phyloP scores from a whole-genome alignment of 1,140 invertebrate species.

The Camponotus pennsylvanicus region DNA sequence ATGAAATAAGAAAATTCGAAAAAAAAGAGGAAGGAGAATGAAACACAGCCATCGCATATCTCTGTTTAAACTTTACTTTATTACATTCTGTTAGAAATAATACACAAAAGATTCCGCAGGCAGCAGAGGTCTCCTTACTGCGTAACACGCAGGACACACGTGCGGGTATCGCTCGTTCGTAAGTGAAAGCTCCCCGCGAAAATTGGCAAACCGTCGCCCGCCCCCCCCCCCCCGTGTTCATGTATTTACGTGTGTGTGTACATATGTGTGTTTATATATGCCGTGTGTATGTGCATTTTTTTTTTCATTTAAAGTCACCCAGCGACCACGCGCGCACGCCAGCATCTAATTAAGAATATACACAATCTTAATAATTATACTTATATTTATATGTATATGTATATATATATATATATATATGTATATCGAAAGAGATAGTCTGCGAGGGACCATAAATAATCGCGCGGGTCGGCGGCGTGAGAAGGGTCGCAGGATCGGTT shows the following conservation, averaged over 20 bases:
- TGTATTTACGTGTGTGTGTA: not conserved
- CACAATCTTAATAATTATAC: conserved; percentile 67
- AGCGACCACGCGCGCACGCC: conserved; percentile 47
- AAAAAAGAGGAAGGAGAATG: not conserved
- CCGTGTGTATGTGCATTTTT: conserved; percentile 20
- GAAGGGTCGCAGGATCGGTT: conserved; percentile 67
- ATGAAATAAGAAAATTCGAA: not conserved
- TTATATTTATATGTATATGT: conserved; percentile 56
- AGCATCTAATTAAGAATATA: conserved; percentile 57
- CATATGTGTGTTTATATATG: not conserved
- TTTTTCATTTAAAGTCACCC: conserved; percentile 8
- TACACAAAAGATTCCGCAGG: conserved; percentile 69
- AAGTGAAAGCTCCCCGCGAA: conserved; percentile 54
- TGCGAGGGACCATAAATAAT: conserved; percentile 66
- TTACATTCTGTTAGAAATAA: conserved; percentile 74
- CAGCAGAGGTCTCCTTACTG: conserved; percentile 61
- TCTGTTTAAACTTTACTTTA: conserved; percentile 69
- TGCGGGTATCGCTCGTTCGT: conserved; percentile 48
- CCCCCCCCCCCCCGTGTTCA: conserved; percentile 18
- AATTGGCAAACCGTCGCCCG: conserved; percentile 64
- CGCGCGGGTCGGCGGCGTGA: conserved; percentile 27
- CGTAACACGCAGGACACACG: conserved; percentile 47
- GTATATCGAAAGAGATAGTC: conserved; percentile 57
- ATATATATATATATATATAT: conserved; percentile 28
- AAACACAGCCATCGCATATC: not conserved